These are phyloP conservation scores for Phthorimaea operculella DNA, from an alignment of 1,140 invertebrate species.

Conservation along the genomic window DNA sequence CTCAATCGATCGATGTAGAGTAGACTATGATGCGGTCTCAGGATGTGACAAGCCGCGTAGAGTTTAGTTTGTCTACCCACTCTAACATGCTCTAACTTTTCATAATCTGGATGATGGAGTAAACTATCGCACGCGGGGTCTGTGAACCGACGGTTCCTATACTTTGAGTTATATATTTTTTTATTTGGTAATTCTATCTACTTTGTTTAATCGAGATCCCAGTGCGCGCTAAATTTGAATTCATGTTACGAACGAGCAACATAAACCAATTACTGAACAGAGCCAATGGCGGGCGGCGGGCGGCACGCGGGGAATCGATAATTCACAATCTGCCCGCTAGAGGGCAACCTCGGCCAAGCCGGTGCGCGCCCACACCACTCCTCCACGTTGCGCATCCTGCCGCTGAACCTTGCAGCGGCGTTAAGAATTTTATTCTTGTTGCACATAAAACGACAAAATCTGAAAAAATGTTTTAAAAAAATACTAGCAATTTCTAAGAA, in stretches of 20 bases:
- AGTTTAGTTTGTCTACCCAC: no score
- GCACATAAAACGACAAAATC: no score
- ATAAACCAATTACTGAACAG: slow-evolving; percentile 63
- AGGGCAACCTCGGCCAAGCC: slow-evolving; percentile 53
- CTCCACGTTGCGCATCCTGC: slow-evolving; percentile 57
- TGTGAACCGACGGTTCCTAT: no score
- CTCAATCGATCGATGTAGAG: no score
- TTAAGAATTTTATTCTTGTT: slow-evolving; percentile 13
- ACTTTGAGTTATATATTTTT: no score
- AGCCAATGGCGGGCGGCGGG: slow-evolving; percentile 55
- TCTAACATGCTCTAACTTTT: no score
- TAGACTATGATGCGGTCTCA: no score
- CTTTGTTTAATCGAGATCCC: slow-evolving; percentile 48
- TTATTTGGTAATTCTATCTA: slow-evolving; percentile 19
- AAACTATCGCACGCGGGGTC: no score
- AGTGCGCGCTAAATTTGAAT: slow-evolving; percentile 66
- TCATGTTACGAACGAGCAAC: slow-evolving; percentile 61
- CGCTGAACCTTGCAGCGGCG: slow-evolving; percentile 44
- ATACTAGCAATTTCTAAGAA: no score
- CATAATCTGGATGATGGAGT: no score
- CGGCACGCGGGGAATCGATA: slow-evolving; percentile 65
- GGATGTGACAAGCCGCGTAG: no score
- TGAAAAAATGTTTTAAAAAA: no score
- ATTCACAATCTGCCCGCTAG: slow-evolving; percentile 66
- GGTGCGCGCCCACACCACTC: slow-evolving; percentile 62